Evolutionary conservation across 2,113 vertebrate species (phyloP).

Genomic region (Vidua macroura): DNA sequence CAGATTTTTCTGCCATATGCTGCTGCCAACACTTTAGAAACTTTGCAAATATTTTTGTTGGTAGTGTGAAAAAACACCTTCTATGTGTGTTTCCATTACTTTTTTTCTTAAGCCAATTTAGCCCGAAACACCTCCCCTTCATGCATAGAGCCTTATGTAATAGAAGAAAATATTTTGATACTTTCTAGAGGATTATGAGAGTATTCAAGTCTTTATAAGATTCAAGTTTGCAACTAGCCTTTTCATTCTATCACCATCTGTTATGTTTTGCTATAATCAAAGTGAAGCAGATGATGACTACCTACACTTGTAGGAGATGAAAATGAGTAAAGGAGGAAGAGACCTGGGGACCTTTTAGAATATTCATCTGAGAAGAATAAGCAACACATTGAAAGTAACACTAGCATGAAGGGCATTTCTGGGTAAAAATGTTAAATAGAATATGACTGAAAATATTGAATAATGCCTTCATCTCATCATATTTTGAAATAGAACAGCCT

Average conservation of each 20-base stretch:
- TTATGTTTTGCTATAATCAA: neutral
- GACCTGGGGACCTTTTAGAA: neutral
- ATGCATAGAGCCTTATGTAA: neutral
- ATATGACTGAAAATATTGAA: neutral
- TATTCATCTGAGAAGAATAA: neutral
- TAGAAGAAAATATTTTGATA: neutral
- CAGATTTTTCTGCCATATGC: neutral
- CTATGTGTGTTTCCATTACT: neutral
- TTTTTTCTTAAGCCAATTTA: neutral
- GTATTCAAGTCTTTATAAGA: neutral
- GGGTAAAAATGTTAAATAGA: neutral
- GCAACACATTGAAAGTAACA: neutral
- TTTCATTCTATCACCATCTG: neutral
- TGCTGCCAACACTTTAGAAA: neutral
- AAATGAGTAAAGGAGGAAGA: neutral
- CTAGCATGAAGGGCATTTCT: neutral
- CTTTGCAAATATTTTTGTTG: neutral
- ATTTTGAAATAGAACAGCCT: neutral
- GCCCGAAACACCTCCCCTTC: neutral
- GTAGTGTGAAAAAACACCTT: neutral
- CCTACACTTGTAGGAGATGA: neutral
- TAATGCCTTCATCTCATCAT: neutral
- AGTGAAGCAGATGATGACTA: neutral
- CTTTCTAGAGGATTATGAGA: neutral
- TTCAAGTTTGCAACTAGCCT: neutral